A percentile compares a stretch with the other conserved stretches of the same genome.
phyloP scores from a whole-genome alignment of 2,888 invertebrate genomes.

The Actias luna region DNA sequence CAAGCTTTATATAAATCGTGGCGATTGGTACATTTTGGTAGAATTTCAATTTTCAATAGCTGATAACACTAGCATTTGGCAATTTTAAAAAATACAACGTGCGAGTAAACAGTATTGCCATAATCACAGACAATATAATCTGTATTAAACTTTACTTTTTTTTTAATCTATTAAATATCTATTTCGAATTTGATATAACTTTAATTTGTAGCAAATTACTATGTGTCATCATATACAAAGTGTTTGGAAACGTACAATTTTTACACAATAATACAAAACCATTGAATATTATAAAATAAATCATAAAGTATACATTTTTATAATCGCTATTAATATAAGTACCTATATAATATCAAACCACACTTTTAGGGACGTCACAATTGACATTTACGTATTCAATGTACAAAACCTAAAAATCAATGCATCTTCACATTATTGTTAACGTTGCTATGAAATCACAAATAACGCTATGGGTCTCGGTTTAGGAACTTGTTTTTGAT shows the following conservation, averaged over 20 bases:
- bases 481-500: not conserved
- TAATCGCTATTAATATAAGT: not conserved
- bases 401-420: conserved; percentile 16
- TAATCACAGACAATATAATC: not conserved
- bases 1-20: conserved; percentile 20
- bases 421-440: no score
- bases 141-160: not conserved
- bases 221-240: not conserved
- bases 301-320: conserved; percentile 3
- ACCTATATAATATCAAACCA: conserved; percentile 10
- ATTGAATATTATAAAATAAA: conserved; percentile 6
- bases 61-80: not conserved
- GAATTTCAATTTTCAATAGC: not conserved
- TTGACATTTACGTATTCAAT: conserved; percentile 38
- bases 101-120: not conserved
- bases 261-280: conserved; percentile 16
- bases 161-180: not conserved
- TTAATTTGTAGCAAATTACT: not conserved
- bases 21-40: not conserved
- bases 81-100: not conserved
- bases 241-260: not conserved
- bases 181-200: not conserved
- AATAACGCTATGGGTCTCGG: not conserved
- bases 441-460: no score
- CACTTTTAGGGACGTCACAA: conserved; percentile 32